A percentile compares a stretch with the other conserved stretches of the same genome.
Conservation (phyloP, 2,113 vertebrate genomes). For the Chauna torquata region DNA sequence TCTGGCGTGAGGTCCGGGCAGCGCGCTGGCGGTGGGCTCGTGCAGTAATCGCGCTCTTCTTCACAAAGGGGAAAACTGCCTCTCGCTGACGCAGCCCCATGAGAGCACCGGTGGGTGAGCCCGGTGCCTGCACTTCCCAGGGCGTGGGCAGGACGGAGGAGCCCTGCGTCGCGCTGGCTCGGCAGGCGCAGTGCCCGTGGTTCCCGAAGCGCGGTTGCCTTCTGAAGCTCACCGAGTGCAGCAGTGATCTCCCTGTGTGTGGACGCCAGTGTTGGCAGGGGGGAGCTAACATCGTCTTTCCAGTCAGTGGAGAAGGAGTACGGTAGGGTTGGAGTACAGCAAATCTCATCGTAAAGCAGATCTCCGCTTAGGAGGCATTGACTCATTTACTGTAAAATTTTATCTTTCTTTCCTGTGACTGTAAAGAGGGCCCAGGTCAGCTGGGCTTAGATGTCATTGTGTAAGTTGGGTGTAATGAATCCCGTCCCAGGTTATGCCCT, state of each 20-base stretch:
- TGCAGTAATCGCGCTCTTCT: background rate
- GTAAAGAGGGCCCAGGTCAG: background rate
- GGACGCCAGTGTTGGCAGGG: background rate
- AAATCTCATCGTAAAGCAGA: background rate
- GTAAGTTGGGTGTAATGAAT: background rate
- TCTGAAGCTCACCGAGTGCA: background rate
- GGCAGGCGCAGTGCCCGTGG: background rate
- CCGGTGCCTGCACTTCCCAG: background rate
- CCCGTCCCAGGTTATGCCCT: background rate
- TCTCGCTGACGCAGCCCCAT: background rate
- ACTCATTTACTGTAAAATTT: background rate
- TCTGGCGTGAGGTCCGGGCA: background rate
- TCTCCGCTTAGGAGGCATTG: background rate
- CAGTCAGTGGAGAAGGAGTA: background rate
- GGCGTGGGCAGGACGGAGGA: rapidly evolving
- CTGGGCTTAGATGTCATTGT: background rate
- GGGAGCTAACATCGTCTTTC: background rate
- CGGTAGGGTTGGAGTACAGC: background rate
- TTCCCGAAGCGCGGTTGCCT: background rate
- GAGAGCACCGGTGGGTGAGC: background rate
- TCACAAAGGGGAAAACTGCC: background rate
- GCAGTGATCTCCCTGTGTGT: rapidly evolving
- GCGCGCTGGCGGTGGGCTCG: background rate
- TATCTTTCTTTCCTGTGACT: background rate
- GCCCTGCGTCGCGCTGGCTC: background rate